Evolutionary conservation across 2,888 invertebrate genomes (phyloP).

Genomic region (Polymixis flavicincta): DNA sequence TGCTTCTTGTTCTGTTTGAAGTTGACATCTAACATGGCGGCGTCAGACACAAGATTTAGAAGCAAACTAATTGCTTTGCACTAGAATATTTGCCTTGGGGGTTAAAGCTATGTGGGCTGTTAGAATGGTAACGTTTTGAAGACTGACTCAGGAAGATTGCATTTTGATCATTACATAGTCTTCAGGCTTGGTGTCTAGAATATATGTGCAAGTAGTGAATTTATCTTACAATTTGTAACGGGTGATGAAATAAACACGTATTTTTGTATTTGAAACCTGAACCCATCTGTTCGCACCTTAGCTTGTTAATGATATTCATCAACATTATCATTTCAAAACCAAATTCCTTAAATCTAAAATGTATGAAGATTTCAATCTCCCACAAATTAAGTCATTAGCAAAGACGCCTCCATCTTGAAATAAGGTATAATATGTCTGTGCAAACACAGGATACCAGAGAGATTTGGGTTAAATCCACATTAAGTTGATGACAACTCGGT

Average conservation of each 20-base stretch:
- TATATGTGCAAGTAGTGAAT: not conserved
- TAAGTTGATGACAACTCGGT: constrained; percentile 46
- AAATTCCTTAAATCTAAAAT: constrained; percentile 9
- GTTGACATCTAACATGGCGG: constrained; percentile 26
- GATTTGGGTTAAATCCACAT: constrained; percentile 53
- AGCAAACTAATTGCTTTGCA: constrained; percentile 44
- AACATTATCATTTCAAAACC: no score
- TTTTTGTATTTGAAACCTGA: not conserved
- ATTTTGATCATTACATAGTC: not conserved
- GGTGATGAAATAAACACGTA: not conserved
- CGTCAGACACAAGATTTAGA: constrained; percentile 2
- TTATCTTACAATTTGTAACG: not conserved
- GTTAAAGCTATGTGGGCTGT: not conserved
- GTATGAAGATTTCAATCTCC: constrained; percentile 17
- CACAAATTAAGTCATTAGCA: constrained; percentile 48
- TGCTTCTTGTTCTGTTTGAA: constrained; percentile 32
- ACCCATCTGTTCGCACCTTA: not conserved
- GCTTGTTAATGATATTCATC: no score
- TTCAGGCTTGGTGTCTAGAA: not conserved
- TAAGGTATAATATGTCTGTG: constrained; percentile 33
- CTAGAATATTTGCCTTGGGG: not conserved
- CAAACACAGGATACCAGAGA: constrained; percentile 36
- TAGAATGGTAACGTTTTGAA: not conserved
- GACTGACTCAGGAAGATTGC: not conserved
- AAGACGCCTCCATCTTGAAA: constrained; percentile 32